A percentile compares a stretch with the other conserved stretches of the same genome.
Conservation (phyloP, 2,888 invertebrate genomes). For the Embidobia sp. region DNA sequence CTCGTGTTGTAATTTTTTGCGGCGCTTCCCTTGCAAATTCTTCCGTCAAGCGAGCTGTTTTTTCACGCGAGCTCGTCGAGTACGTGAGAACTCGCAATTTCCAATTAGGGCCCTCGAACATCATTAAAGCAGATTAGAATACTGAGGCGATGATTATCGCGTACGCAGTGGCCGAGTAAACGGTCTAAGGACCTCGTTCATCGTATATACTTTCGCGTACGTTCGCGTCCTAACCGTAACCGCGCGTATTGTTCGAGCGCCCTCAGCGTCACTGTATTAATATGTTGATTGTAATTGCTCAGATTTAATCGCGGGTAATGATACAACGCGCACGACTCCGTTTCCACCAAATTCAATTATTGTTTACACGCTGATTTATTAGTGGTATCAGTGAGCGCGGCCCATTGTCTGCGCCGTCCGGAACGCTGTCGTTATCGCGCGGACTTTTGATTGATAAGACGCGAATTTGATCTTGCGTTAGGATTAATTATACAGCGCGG, state of each 20-base stretch:
- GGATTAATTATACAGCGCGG: conserved; percentile 11
- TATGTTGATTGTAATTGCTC: conserved; percentile 45
- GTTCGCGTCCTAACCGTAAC: conserved; percentile 53
- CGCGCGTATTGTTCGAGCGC: conserved; percentile 46
- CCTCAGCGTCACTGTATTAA: conserved; percentile 42
- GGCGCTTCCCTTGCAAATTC: conserved; percentile 35
- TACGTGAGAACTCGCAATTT: conserved; percentile 67
- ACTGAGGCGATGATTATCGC: conserved; percentile 70
- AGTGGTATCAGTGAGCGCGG: conserved; percentile 11
- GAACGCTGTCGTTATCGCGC: neutral
- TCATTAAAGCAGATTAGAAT: conserved; percentile 69
- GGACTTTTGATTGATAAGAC: conserved; percentile 14
- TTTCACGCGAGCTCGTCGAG: conserved; percentile 48
- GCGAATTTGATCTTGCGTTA: neutral
- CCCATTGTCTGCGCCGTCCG: conserved; percentile 8
- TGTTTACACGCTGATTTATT: conserved; percentile 45
- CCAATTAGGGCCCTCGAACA: conserved; percentile 68
- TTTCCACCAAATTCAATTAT: conserved; percentile 49
- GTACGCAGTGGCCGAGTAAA: conserved; percentile 64
- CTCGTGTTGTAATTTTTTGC: conserved; percentile 1
- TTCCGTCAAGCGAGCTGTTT: conserved; percentile 28
- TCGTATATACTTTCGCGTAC: conserved; percentile 47
- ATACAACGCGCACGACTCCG: conserved; percentile 16
- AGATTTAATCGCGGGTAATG: conserved; percentile 46
- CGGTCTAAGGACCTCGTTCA: conserved; percentile 41